Percentiles rank a stretch among this genome's conserved stretches.
Conservation (phyloP, 2,888 invertebrate genomes). For the Chloromyia formosa region DNA sequence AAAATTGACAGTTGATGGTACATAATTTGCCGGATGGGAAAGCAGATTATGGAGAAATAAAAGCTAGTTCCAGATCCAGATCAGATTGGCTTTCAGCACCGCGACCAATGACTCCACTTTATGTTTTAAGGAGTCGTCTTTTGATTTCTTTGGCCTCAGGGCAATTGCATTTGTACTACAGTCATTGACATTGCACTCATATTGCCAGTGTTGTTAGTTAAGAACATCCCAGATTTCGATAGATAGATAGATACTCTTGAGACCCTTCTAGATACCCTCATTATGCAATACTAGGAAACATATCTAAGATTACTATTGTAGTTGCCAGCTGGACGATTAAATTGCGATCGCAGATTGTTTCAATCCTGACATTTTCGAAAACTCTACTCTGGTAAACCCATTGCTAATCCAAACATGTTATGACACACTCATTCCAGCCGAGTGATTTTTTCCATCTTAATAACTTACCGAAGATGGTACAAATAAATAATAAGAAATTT, state of each 20-base stretch:
- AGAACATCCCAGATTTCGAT: no score
- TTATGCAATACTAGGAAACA: no score
- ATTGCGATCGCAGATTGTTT: no score
- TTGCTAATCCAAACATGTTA: not conserved
- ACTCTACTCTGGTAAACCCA: not conserved
- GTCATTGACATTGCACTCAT: slow-evolving; percentile 6
- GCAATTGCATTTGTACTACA: slow-evolving; percentile 2
- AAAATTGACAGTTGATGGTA: no score
- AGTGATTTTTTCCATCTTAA: not conserved
- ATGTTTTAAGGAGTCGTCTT: not conserved
- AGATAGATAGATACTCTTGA: no score
- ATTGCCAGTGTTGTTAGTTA: not conserved
- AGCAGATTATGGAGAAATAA: no score
- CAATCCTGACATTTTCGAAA: not conserved
- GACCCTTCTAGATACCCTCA: no score
- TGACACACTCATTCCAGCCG: not conserved
- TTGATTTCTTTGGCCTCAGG: not conserved
- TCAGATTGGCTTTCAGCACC: no score
- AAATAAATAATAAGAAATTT: slow-evolving; percentile 10
- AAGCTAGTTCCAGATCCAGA: no score
- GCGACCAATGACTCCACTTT: not conserved
- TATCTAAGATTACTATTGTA: no score
- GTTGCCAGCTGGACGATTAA: no score
- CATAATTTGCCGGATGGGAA: no score
- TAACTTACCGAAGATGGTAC: not conserved